phyloP scores from a whole-genome alignment of 2,113 vertebrate species.

The Galbula dea region DNA sequence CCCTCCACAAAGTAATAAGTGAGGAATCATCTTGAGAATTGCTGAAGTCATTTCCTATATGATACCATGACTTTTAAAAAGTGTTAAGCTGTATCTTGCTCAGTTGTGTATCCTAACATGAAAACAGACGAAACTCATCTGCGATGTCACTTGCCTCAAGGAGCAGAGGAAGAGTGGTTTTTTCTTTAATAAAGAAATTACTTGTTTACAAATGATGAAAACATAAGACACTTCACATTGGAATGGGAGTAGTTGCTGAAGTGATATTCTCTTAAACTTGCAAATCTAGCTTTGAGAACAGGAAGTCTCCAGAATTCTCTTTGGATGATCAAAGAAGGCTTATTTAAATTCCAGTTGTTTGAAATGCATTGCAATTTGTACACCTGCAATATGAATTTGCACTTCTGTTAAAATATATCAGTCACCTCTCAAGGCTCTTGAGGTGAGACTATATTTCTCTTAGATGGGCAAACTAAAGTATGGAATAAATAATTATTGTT shows the following conservation, averaged over 20 bases:
- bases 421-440: not conserved
- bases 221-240: not conserved
- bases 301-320: not conserved
- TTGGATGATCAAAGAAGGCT: not conserved
- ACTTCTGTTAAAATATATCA: conserved; percentile 7
- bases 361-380: conserved; percentile 12
- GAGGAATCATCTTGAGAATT: not conserved
- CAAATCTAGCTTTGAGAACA: not conserved
- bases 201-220: conserved; percentile 6
- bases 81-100: not conserved
- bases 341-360: conserved; percentile 21
- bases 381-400: not conserved
- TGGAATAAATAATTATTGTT: not conserved
- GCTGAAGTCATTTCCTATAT: not conserved
- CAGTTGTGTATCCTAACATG: not conserved
- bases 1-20: not conserved
- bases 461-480: not conserved
- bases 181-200: not conserved
- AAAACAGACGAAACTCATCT: not conserved
- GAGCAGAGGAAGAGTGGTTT: not conserved
- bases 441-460: not conserved
- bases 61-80: not conserved
- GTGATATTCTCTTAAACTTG: not conserved
- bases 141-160: not conserved
- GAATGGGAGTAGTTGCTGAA: not conserved